Percentiles rank a stretch among this genome's conserved stretches.
Conservation (phyloP, 1,140 invertebrate species). For the Cotesia vestalis region DNA sequence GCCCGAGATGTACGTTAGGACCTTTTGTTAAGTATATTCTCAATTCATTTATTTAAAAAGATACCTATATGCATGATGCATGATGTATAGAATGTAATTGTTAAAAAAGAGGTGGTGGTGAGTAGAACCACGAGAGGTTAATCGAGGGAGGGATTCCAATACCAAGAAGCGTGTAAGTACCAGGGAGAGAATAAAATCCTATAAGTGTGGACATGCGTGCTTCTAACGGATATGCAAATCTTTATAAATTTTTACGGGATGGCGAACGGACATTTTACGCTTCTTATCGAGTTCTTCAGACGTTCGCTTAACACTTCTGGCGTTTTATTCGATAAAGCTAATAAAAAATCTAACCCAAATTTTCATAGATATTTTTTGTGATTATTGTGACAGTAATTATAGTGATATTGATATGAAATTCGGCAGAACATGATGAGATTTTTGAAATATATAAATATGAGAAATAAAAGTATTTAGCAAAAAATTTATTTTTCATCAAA, state of each 20-base stretch:
- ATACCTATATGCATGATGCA: neutral
- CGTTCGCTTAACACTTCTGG: neutral
- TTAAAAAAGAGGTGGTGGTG: constrained; percentile 5
- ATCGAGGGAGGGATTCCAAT: constrained; percentile 14
- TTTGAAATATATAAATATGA: no score
- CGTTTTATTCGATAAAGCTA: no score
- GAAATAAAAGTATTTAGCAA: no score
- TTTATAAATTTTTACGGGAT: constrained; percentile 6
- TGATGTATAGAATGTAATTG: neutral
- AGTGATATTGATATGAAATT: no score
- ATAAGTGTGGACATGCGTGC: neutral
- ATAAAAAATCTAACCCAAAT: no score
- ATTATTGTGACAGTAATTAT: no score
- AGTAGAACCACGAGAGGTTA: neutral
- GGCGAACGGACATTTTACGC: constrained; percentile 32
- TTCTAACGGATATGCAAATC: constrained; percentile 32
- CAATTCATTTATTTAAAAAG: constrained; percentile 33
- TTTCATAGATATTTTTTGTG: no score
- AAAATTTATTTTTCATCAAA: no score
- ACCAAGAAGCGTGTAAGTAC: neutral
- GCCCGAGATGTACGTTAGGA: constrained; percentile 36
- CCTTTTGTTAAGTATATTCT: constrained; percentile 41
- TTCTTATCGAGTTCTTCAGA: constrained; percentile 11
- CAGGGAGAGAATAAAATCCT: neutral
- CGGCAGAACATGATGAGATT: no score